Base-by-base conservation (phyloP, 64 coral and sea anemone genomes). In the Stichodactyla mertensii region DNA sequence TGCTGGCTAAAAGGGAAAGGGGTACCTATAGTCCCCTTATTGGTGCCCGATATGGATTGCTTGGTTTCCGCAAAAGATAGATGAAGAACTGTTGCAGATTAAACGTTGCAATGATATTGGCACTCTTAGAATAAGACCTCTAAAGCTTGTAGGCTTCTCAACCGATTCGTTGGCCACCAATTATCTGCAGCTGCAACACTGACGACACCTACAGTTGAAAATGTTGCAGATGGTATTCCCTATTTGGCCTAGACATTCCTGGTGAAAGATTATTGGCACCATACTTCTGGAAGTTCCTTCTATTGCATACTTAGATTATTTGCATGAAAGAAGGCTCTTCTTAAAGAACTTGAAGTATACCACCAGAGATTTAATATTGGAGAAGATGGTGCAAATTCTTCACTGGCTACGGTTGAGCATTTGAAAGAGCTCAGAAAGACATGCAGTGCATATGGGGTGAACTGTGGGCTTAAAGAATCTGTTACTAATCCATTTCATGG, bases 241-340 rank as follows among this genome's bases (percentile, higher is more conserved):
- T 82, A 80, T 36, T 91, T 2, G 84, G 9, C 1, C 58, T 91
- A 12, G 54, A 58, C 27, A 62, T 80, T 54, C 55, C 69, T n/a
- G 84, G 79, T 56, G 84, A 91, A 20, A 56, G n/a, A 7, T 91
- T 70, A 78, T 14, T 91, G 85, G 83, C 89, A 15, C 84, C 89
- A 53, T 91, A 91, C 77, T 91, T 86, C 54, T 91, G 89, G 89
- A 12, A 24, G 45, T 83, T 86, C 82, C 89, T 51, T 77, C 60
- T 20, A 91, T 91, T 79, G 83, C 71, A 4, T 86, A 86, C 27
- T n/a, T 51, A 20, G 84, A 91, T 51, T 86, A 58, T 81, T 69
- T 78, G n/a, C 84, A 91, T 20, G 18, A 59, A 81, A 24, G 83
- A 14, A 52, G 88, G 15, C n/a, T 70, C 11, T 66, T 91, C 52